A percentile compares a stretch with the other conserved stretches of the same genome.
These are phyloP conservation scores for Oscheius sp. DNA, from an alignment of 2,888 invertebrate genomes.

Conservation along the genomic window DNA sequence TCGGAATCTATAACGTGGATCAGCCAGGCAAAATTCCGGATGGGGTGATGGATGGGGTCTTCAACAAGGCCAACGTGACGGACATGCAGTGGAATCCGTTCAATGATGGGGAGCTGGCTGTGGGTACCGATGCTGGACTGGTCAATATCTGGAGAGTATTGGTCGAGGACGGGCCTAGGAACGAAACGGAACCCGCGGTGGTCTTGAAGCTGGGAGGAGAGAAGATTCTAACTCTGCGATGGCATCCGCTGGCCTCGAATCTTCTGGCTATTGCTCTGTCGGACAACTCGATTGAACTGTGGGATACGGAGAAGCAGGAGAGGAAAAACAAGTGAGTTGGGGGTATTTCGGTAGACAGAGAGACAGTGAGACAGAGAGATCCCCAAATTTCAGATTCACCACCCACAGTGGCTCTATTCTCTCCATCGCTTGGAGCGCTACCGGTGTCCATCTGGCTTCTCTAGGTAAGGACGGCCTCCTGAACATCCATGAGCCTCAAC, in stretches of 20 bases:
- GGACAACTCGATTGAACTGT: slow-evolving; percentile 77
- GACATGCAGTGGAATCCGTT: slow-evolving; percentile 97
- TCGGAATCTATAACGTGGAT: slow-evolving; percentile 84
- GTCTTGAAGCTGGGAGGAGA: slow-evolving; percentile 57
- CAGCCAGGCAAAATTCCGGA: slow-evolving; percentile 75
- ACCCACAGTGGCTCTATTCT: slow-evolving; percentile 73
- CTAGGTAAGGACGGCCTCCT: slow-evolving; percentile 82
- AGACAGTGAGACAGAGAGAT: background rate
- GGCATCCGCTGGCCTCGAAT: slow-evolving; percentile 88
- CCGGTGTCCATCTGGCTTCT: slow-evolving; percentile 87
- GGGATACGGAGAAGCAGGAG: slow-evolving; percentile 42
- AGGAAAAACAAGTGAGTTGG: slow-evolving; percentile 23
- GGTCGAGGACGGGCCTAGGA: slow-evolving; percentile 45
- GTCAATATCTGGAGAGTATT: slow-evolving; percentile 57
- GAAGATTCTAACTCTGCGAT: slow-evolving; percentile 86
- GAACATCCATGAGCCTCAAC: slow-evolving; percentile 46
- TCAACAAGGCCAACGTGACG: slow-evolving; percentile 84
- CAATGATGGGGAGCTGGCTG: slow-evolving; percentile 83
- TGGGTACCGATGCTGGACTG: slow-evolving; percentile 84
- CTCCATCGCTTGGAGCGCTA: slow-evolving; percentile 91
- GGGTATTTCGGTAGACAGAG: background rate
- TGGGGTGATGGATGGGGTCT: slow-evolving; percentile 86
- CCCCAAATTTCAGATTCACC: slow-evolving; percentile 39
- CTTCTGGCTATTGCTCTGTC: slow-evolving; percentile 89
- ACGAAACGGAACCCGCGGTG: slow-evolving; percentile 56